Evolutionary conservation across 1,140 invertebrate genomes (phyloP).

Genomic region (Akabosia matsudoensis): DNA sequence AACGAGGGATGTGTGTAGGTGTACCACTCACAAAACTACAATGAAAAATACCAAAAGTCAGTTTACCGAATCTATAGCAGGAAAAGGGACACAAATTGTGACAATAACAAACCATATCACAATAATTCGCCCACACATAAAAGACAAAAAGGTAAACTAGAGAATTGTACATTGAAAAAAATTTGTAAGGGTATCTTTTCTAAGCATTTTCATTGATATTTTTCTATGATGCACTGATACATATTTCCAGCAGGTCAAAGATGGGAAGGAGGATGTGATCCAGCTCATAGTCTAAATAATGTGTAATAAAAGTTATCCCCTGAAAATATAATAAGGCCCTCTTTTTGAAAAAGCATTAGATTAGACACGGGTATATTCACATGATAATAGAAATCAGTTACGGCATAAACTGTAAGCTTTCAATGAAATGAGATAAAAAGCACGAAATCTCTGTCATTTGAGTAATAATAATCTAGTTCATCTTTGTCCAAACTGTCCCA

Average conservation of each 20-base stretch:
- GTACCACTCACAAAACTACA: background rate
- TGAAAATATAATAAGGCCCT: background rate
- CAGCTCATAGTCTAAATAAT: too few species aligned
- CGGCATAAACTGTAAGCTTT: background rate
- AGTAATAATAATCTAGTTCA: slow-evolving; percentile 17
- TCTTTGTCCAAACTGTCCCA: slow-evolving; percentile 16
- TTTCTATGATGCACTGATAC: background rate
- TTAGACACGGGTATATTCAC: background rate
- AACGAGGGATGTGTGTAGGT: background rate
- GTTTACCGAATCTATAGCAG: too few species aligned
- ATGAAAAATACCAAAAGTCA: too few species aligned
- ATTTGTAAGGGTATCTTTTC: too few species aligned
- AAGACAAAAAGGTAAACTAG: too few species aligned
- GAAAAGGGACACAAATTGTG: too few species aligned
- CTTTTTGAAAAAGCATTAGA: background rate
- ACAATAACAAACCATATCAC: too few species aligned
- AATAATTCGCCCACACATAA: too few species aligned
- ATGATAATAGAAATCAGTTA: background rate
- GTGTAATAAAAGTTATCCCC: background rate
- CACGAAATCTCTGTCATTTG: slow-evolving; percentile 6
- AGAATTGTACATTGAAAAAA: too few species aligned
- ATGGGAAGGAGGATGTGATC: background rate
- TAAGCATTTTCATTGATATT: background rate
- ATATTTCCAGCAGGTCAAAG: background rate
- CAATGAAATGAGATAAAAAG: background rate